Evolutionary conservation across 2,888 invertebrate genomes (phyloP).

Genomic region (Agrilus mali): DNA sequence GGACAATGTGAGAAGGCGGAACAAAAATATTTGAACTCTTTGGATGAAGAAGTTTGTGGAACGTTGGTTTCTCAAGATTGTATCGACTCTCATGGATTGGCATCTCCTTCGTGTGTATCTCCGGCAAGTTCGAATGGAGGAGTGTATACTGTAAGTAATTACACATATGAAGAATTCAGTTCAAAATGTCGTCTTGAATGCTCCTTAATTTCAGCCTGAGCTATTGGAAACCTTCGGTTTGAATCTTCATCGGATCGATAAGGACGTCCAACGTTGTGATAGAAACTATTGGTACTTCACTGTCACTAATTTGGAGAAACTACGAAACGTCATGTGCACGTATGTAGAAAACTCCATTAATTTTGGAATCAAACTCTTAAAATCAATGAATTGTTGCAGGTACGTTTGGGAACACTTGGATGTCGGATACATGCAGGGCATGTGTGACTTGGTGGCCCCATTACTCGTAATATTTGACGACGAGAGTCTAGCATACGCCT

Average conservation of each 20-base stretch:
- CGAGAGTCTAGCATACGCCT: conserved; percentile 80
- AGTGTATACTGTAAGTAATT: conserved; percentile 69
- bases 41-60: conserved; percentile 44
- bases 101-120: conserved; percentile 51
- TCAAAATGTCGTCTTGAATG: no score
- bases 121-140: conserved; percentile 88
- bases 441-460: conserved; percentile 93
- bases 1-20: conserved; percentile 39
- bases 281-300: conserved; percentile 89
- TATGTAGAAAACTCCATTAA: conserved; percentile 36
- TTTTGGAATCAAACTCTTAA: no score
- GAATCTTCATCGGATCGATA: conserved; percentile 90
- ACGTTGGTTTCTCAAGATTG: conserved; percentile 35
- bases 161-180: not conserved
- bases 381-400: no score
- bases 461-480: conserved; percentile 85
- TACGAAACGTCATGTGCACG: conserved; percentile 94
- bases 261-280: conserved; percentile 92
- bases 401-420: conserved; percentile 95
- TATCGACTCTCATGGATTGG: conserved; percentile 32
- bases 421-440: conserved; percentile 92
- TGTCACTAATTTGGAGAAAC: conserved; percentile 77
- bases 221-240: conserved; percentile 72
- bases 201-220: conserved; percentile 61
- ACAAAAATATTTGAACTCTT: conserved; percentile 38